Conservation (phyloP, 2,797 vertebrate species). For the Bovichtus diacanthus region DNA sequence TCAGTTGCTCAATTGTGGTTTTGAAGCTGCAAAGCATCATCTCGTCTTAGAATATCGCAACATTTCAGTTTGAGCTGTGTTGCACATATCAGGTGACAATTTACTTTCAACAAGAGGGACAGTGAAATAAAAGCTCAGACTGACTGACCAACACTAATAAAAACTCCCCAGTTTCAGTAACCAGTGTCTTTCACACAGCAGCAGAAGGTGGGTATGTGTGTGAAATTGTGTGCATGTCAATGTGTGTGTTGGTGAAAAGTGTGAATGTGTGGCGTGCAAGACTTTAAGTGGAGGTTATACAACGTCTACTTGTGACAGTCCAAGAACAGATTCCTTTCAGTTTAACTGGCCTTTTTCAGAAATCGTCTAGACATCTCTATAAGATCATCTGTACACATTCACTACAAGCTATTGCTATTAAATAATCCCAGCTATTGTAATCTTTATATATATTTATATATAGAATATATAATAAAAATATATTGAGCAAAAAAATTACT, state of each 20-base stretch:
- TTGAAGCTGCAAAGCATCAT: slow-evolving; percentile 17
- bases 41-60: slow-evolving; percentile 22
- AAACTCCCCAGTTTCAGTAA: slow-evolving; percentile 73
- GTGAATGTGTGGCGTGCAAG: slow-evolving; percentile 60
- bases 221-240: slow-evolving; percentile 44
- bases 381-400: slow-evolving; percentile 91
- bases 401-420: slow-evolving; percentile 98
- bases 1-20: slow-evolving; percentile 1
- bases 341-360: slow-evolving; percentile 92
- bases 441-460: slow-evolving; percentile 88
- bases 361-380: slow-evolving; percentile 87
- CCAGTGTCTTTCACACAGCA: slow-evolving; percentile 81
- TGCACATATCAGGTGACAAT: slow-evolving; percentile 38
- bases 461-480: slow-evolving; percentile 89
- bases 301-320: slow-evolving; percentile 78
- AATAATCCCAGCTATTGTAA: slow-evolving; percentile 90
- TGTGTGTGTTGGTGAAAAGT: slow-evolving; percentile 45
- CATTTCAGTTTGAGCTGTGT: slow-evolving; percentile 35
- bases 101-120: slow-evolving; percentile 46
- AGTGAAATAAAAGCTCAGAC: slow-evolving; percentile 49
- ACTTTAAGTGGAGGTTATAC: slow-evolving; percentile 80
- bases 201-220: slow-evolving; percentile 62
- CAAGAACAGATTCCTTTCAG: slow-evolving; percentile 75
- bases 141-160: slow-evolving; percentile 49
- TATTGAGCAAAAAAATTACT: slow-evolving; percentile 84